Evolutionary conservation across 2,113 vertebrate species (phyloP).

Genomic region (Anolis sagrei): DNA sequence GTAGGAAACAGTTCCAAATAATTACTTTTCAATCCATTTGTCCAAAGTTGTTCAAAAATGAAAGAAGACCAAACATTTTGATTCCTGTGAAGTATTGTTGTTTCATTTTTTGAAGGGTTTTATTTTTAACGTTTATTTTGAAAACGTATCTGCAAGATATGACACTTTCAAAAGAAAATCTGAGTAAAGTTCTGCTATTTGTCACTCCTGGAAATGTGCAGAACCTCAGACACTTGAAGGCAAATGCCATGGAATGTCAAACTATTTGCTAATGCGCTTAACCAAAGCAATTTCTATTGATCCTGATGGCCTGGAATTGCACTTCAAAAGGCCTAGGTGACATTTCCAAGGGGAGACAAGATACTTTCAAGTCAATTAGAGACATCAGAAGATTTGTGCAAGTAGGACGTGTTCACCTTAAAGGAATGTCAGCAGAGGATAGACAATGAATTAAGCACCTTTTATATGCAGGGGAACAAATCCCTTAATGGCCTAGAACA

Average conservation of each 20-base stretch:
- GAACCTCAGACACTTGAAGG: slow-evolving; percentile 11
- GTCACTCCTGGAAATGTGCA: background rate
- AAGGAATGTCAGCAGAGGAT: slow-evolving; percentile 62
- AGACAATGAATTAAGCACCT: slow-evolving; percentile 62
- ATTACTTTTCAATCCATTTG: too few species aligned
- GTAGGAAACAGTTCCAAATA: too few species aligned
- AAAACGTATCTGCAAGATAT: too few species aligned
- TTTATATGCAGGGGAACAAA: slow-evolving; percentile 62
- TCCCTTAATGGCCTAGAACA: slow-evolving; percentile 61
- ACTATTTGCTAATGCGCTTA: slow-evolving; percentile 71
- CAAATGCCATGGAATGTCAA: slow-evolving; percentile 58
- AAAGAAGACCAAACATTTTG: too few species aligned
- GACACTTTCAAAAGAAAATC: too few species aligned
- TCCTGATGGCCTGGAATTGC: slow-evolving; percentile 72
- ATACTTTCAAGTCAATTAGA: slow-evolving; percentile 75
- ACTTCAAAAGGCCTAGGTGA: slow-evolving; percentile 74
- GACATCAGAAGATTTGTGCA: slow-evolving; percentile 52
- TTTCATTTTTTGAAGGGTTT: too few species aligned
- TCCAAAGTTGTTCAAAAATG: too few species aligned
- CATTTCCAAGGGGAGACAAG: slow-evolving; percentile 74
- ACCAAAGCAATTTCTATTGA: slow-evolving; percentile 69
- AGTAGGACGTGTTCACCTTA: slow-evolving; percentile 61
- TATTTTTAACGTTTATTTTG: too few species aligned
- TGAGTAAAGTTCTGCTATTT: too few species aligned
- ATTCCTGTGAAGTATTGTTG: too few species aligned